These are phyloP conservation scores for Mya arenaria DNA, from an alignment of 1,140 invertebrate genomes.

Conservation along the genomic window DNA sequence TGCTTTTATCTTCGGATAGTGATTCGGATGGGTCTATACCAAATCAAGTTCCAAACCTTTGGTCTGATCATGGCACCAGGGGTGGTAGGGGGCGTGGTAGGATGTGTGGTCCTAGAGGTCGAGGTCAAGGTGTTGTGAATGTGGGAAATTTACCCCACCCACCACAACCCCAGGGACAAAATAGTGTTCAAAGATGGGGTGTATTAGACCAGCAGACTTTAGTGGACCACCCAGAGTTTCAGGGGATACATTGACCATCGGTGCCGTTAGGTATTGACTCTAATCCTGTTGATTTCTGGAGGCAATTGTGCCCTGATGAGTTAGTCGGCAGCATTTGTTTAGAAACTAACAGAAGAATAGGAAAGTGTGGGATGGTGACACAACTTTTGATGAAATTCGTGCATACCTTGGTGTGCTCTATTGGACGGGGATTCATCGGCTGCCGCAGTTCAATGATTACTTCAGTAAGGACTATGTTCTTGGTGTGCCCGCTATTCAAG, in stretches of 20 bases:
- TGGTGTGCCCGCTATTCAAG: neutral
- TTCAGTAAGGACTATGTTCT: neutral
- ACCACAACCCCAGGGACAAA: neutral
- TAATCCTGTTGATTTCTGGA: constrained; percentile 8
- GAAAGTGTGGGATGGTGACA: constrained; percentile 8
- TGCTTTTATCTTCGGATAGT: neutral
- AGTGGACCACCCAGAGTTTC: neutral
- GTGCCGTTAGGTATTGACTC: constrained; percentile 16
- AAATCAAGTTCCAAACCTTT: neutral
- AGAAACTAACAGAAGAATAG: constrained; percentile 14
- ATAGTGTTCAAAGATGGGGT: constrained; percentile 8
- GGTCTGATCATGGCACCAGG: neutral
- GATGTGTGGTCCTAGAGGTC: neutral
- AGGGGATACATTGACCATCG: neutral
- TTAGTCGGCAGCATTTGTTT: neutral
- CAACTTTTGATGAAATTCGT: neutral
- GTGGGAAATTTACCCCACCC: neutral
- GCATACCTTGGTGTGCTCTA: neutral
- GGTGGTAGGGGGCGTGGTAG: neutral
- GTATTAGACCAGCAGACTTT: neutral
- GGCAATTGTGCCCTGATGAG: constrained; percentile 13
- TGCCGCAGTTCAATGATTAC: neutral
- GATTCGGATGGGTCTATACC: neutral
- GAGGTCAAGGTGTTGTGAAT: neutral
- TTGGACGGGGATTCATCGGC: neutral